Conservation (phyloP, 2,888 invertebrate species). For the Keiferia lycopersicella region DNA sequence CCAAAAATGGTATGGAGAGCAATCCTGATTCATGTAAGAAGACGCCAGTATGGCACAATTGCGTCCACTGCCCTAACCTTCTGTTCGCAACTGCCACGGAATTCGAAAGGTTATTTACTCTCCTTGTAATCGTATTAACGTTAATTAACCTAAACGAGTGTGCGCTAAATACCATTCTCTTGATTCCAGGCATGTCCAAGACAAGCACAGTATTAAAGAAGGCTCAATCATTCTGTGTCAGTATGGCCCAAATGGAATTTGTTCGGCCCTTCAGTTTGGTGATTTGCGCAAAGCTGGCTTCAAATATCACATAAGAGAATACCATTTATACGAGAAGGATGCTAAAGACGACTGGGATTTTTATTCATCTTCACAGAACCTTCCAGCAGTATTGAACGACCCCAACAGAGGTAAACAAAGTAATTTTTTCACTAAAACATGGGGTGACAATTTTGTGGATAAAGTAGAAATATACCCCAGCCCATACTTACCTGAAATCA, state of each 20-base stretch:
- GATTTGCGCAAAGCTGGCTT: slow-evolving; percentile 94
- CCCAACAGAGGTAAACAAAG: slow-evolving; percentile 94
- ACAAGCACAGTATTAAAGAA: slow-evolving; percentile 90
- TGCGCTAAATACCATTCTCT: slow-evolving; percentile 22
- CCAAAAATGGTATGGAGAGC: slow-evolving; percentile 76
- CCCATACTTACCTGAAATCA: slow-evolving; percentile 91
- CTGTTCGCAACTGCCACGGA: slow-evolving; percentile 80
- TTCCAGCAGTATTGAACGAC: slow-evolving; percentile 97
- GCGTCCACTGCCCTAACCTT: slow-evolving; percentile 82
- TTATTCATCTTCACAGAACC: slow-evolving; percentile 95
- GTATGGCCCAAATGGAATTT: slow-evolving; percentile 93
- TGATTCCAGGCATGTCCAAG: slow-evolving; percentile 86
- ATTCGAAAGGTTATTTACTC: slow-evolving; percentile 79
- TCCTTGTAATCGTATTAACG: slow-evolving; percentile 25
- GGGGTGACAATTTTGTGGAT: slow-evolving; percentile 98
- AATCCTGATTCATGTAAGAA: slow-evolving; percentile 58
- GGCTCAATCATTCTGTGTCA: slow-evolving; percentile 93
- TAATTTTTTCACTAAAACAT: slow-evolving; percentile 97
- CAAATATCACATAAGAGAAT: slow-evolving; percentile 90
- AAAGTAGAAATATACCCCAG: slow-evolving; percentile 88
- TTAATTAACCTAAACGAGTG: slow-evolving; percentile 18
- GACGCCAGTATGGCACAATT: slow-evolving; percentile 82
- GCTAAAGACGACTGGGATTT: slow-evolving; percentile 87
- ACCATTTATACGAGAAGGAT: slow-evolving; percentile 74
- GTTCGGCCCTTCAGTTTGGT: slow-evolving; percentile 92